Conservation (phyloP, 2,797 vertebrate species). For the Liparis tanakae region DNA sequence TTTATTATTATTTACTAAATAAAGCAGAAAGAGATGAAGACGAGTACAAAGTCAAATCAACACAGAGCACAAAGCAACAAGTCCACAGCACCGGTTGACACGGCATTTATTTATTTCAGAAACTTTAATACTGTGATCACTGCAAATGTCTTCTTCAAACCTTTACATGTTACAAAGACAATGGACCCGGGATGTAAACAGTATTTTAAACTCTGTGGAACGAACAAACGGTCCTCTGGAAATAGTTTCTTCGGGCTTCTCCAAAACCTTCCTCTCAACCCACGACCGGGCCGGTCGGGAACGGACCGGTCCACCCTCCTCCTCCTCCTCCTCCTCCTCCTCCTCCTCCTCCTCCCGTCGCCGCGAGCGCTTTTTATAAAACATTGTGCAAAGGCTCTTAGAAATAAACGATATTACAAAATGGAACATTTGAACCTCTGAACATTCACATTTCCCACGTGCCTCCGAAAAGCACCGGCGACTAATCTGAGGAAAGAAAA, state of each 20-base stretch:
- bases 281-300: slow-evolving; percentile 12
- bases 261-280: slow-evolving; percentile 12
- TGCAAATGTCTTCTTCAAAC: slow-evolving; percentile 83
- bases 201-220: slow-evolving; percentile 65
- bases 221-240: slow-evolving; percentile 45
- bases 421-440: slow-evolving; percentile 53
- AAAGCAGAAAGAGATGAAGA: not conserved
- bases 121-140: slow-evolving; percentile 86
- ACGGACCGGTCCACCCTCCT: too few relatives aligned
- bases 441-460: slow-evolving; percentile 74
- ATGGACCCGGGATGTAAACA: slow-evolving; percentile 83
- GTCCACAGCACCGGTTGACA: slow-evolving; percentile 54
- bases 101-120: slow-evolving; percentile 83
- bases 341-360: too few relatives aligned
- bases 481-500: slow-evolving; percentile 24
- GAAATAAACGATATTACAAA: slow-evolving; percentile 57
- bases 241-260: slow-evolving; percentile 59
- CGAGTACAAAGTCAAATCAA: not conserved
- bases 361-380: slow-evolving; percentile 64
- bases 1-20: not conserved
- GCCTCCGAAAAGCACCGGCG: slow-evolving; percentile 48
- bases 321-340: too few relatives aligned
- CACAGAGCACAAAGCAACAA: slow-evolving; percentile 5
- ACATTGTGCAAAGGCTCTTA: slow-evolving; percentile 76
- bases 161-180: slow-evolving; percentile 85